Percentiles rank a stretch among this genome's conserved stretches.
Conservation (phyloP, 2,797 vertebrate genomes). For the Lates japonicus region DNA sequence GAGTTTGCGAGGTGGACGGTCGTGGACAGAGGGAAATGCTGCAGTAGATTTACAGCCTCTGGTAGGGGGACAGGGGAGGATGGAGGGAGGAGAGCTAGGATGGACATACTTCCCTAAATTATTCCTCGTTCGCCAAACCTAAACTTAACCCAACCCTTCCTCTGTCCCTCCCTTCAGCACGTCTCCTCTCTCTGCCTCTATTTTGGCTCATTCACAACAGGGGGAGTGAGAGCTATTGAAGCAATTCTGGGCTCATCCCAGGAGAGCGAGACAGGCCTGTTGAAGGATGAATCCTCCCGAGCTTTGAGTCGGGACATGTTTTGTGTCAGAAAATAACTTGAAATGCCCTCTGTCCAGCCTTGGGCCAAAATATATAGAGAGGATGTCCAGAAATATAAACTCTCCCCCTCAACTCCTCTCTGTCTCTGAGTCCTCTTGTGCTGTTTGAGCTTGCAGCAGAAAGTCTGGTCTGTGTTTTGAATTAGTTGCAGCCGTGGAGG, state of each 20-base stretch:
- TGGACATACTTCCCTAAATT: slow-evolving; percentile 81
- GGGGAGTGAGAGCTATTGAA: slow-evolving; percentile 64
- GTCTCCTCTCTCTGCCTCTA: slow-evolving; percentile 70
- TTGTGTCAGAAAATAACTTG: slow-evolving; percentile 80
- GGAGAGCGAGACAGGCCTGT: slow-evolving; percentile 54
- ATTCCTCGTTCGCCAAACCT: slow-evolving; percentile 82
- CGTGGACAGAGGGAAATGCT: slow-evolving; percentile 73
- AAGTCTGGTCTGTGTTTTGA: slow-evolving; percentile 81
- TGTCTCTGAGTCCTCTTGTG: slow-evolving; percentile 48
- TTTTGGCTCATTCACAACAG: slow-evolving; percentile 74
- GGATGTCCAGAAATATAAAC: slow-evolving; percentile 76
- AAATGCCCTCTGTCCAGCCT: slow-evolving; percentile 76
- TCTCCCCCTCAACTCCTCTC: slow-evolving; percentile 54
- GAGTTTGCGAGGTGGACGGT: slow-evolving; percentile 53
- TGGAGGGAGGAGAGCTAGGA: slow-evolving; percentile 61
- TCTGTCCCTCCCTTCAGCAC: slow-evolving; percentile 59
- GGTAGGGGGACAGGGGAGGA: slow-evolving; percentile 43
- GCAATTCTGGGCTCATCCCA: slow-evolving; percentile 74
- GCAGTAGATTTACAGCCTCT: slow-evolving; percentile 80
- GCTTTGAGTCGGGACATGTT: slow-evolving; percentile 75
- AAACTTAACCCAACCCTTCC: slow-evolving; percentile 82
- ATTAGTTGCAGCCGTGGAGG: slow-evolving; percentile 79
- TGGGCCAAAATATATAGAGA: slow-evolving; percentile 64
- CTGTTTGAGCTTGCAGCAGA: slow-evolving; percentile 57
- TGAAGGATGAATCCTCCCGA: slow-evolving; percentile 84